Conservation (phyloP, 1,140 invertebrate species). For the Belonocnema kinseyi region DNA sequence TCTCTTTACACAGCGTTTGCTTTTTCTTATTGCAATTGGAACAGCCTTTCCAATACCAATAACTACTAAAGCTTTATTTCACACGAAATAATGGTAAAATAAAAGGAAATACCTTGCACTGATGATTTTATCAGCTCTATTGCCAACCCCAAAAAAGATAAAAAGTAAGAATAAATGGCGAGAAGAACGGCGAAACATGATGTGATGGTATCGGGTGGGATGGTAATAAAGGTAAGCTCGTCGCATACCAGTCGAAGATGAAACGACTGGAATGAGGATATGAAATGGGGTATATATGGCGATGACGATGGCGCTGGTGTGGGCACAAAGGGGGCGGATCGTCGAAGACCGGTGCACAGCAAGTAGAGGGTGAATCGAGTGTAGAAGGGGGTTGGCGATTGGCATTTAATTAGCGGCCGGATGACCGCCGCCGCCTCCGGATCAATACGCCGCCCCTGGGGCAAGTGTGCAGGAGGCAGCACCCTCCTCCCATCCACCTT, state of each 20-base stretch:
- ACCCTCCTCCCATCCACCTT: constrained; percentile 51
- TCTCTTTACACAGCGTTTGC: no score
- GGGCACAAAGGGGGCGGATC: constrained; percentile 49
- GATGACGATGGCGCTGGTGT: constrained; percentile 43
- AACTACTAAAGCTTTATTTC: no score
- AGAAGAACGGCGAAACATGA: constrained; percentile 8
- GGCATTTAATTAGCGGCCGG: constrained; percentile 76
- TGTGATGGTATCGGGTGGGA: constrained; percentile 19
- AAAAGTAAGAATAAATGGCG: not conserved
- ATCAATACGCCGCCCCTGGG: constrained; percentile 59
- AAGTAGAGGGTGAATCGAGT: constrained; percentile 53
- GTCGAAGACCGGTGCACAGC: constrained; percentile 51
- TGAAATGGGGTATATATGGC: constrained; percentile 42
- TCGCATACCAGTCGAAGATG: constrained; percentile 30
- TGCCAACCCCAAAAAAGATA: not conserved
- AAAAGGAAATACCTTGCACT: no score
- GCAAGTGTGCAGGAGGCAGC: constrained; percentile 72
- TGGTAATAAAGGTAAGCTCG: constrained; percentile 29
- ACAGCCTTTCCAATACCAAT: no score
- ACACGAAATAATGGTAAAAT: no score
- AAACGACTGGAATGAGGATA: constrained; percentile 28
- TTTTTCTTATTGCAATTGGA: no score
- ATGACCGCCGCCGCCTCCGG: constrained; percentile 68
- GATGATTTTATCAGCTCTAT: not conserved
- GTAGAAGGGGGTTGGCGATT: constrained; percentile 70